Percentiles rank a stretch among this genome's conserved stretches.
Conservation (phyloP, 1,140 invertebrate genomes). For the Probaryconus sp. region DNA sequence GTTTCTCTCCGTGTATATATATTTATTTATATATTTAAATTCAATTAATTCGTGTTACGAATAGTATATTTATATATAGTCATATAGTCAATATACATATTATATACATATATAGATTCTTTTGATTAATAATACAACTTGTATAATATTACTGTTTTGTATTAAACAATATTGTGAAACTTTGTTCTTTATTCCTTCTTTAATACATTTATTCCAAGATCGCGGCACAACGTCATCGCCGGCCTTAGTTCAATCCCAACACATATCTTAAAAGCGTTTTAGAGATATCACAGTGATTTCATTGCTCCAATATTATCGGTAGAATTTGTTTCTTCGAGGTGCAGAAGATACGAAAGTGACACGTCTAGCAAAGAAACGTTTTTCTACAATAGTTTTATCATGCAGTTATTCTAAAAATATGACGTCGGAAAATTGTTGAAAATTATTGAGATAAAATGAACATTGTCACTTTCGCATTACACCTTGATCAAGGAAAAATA, state of each 20-base stretch:
- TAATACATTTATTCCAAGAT: conserved; percentile 57
- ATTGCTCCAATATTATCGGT: conserved; percentile 79
- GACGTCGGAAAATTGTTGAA: conserved; percentile 3
- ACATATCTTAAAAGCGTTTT: conserved; percentile 78
- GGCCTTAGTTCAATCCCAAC: conserved; percentile 67
- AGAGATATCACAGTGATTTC: conserved; percentile 79
- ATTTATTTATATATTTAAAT: conserved; percentile 40
- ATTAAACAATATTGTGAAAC: conserved; percentile 70
- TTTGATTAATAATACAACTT: conserved; percentile 67
- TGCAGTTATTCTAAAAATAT: conserved; percentile 3
- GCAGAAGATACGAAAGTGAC: conserved; percentile 47
- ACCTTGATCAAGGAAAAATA: conserved; percentile 20
- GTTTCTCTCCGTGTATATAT: too few relatives aligned
- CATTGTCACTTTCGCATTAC: conserved; percentile 24
- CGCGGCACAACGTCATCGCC: conserved; percentile 48
- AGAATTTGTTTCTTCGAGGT: conserved; percentile 69
- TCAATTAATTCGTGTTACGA: conserved; percentile 30
- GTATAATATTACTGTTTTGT: conserved; percentile 60
- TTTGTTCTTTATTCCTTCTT: conserved; percentile 59
- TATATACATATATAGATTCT: conserved; percentile 66
- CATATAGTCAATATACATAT: conserved; percentile 60
- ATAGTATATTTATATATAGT: conserved; percentile 46
- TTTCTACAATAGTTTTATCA: conserved; percentile 10
- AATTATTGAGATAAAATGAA: not conserved
- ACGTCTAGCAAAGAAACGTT: conserved; percentile 22